phyloP scores from a whole-genome alignment of 2,888 invertebrate genomes.

The Orchesella flavescens region DNA sequence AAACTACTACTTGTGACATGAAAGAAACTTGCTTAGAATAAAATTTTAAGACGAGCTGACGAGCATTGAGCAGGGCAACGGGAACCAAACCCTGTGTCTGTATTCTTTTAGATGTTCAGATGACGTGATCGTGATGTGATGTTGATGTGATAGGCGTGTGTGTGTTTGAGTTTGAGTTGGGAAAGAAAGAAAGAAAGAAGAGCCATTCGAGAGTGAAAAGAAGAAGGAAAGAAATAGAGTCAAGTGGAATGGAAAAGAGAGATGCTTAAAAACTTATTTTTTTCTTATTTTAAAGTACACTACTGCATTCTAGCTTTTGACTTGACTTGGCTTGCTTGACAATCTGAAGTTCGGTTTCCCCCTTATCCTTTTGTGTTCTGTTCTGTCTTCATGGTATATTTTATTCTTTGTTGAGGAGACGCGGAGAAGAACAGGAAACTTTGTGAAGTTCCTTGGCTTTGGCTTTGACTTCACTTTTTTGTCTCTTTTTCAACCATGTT shows the following conservation, averaged over 20 bases:
- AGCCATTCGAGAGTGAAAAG: slow-evolving; percentile 5
- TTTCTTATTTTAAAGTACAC: slow-evolving; percentile 12
- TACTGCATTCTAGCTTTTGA: slow-evolving; percentile 22
- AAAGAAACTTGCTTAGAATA: slow-evolving; percentile 32
- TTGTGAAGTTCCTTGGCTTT: background rate
- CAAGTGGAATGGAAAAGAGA: background rate
- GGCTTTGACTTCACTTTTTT: background rate
- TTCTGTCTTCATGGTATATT: background rate
- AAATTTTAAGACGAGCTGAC: slow-evolving; percentile 21
- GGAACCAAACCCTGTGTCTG: too few relatives aligned
- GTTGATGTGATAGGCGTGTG: background rate
- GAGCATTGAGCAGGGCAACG: background rate
- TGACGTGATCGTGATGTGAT: background rate
- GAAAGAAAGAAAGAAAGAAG: slow-evolving; percentile 1
- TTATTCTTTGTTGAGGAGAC: background rate
- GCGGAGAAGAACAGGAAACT: background rate
- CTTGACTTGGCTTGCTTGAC: slow-evolving; percentile 10
- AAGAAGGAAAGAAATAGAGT: background rate
- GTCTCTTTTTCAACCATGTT: slow-evolving; percentile 18
- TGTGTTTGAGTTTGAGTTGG: background rate
- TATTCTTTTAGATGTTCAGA: background rate
- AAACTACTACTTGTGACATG: background rate
- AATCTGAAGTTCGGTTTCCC: background rate
- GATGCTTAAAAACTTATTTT: slow-evolving; percentile 10
- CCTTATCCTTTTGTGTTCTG: background rate